These are phyloP conservation scores for Coranthus polyacanthus DNA, from an alignment of 2,797 vertebrate species.

Conservation along the genomic window DNA sequence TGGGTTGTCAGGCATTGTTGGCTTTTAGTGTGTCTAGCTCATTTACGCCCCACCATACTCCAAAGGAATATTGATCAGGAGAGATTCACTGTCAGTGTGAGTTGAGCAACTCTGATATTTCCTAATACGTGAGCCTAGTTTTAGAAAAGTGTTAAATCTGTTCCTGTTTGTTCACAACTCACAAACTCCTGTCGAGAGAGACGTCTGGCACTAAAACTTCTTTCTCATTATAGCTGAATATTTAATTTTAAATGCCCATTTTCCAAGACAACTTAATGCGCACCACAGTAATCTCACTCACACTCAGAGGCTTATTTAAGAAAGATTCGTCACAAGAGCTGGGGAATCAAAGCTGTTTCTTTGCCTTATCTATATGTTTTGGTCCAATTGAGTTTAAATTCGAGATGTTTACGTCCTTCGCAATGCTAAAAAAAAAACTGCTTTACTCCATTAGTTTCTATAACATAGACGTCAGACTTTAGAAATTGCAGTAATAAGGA, in stretches of 20 bases:
- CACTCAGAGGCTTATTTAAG: not conserved
- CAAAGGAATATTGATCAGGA: conserved; percentile 79
- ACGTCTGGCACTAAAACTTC: not conserved
- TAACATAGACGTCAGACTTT: not conserved
- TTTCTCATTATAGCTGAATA: conserved; percentile 4
- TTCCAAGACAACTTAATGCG: not conserved
- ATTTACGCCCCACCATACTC: conserved; percentile 68
- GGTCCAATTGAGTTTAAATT: no score
- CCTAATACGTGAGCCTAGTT: conserved; percentile 24
- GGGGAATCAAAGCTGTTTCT: not conserved
- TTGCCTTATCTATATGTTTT: no score
- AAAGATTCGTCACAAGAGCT: not conserved
- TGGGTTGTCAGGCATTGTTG: conserved; percentile 82
- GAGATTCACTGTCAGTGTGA: conserved; percentile 51
- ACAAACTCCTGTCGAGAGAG: no score
- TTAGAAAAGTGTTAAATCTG: conserved; percentile 11
- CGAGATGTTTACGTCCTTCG: no score
- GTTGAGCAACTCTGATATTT: conserved; percentile 44
- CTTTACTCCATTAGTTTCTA: not conserved
- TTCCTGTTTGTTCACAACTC: conserved; percentile 5
- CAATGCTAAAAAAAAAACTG: not conserved
- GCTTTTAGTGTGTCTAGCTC: conserved; percentile 79
- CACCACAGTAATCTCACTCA: not conserved
- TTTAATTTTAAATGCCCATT: not conserved
- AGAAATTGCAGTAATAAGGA: not conserved